Evolutionary conservation across 2,113 vertebrate species (phyloP).

Genomic region (Antennarius striatus): DNA sequence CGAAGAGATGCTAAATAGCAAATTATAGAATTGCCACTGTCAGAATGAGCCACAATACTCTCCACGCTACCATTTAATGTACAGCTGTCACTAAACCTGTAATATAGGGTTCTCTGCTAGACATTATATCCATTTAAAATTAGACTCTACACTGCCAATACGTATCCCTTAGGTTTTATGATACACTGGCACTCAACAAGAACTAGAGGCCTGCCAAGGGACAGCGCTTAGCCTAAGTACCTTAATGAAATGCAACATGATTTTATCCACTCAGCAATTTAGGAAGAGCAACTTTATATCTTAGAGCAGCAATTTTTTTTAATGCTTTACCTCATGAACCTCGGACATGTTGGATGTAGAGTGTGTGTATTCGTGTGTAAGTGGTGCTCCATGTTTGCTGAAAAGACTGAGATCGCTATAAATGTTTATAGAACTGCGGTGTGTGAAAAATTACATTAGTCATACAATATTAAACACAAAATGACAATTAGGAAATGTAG

Average conservation of each 20-base stretch:
- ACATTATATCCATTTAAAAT: slow-evolving; percentile 43
- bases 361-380: not conserved
- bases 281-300: slow-evolving; percentile 57
- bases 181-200: slow-evolving; percentile 43
- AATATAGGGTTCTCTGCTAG: slow-evolving; percentile 3
- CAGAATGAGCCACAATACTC: not conserved
- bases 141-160: slow-evolving; percentile 19
- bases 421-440: too few species aligned
- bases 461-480: too few species aligned
- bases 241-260: slow-evolving; percentile 65
- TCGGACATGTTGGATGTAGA: not conserved
- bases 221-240: slow-evolving; percentile 63
- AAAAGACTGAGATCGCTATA: too few species aligned
- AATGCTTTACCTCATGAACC: slow-evolving; percentile 24
- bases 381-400: not conserved
- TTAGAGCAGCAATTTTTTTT: slow-evolving; percentile 55
- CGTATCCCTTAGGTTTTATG: slow-evolving; percentile 55
- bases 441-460: too few species aligned
- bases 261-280: slow-evolving; percentile 71
- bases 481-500: not conserved
- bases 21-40: not conserved
- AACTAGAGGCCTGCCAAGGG: slow-evolving; percentile 62
- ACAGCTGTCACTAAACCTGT: slow-evolving; percentile 3
- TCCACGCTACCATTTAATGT: slow-evolving; percentile 3
- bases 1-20: not conserved